These are phyloP conservation scores for Dendrocopos noguchii DNA, from an alignment of 2,113 vertebrate species.

Conservation along the genomic window DNA sequence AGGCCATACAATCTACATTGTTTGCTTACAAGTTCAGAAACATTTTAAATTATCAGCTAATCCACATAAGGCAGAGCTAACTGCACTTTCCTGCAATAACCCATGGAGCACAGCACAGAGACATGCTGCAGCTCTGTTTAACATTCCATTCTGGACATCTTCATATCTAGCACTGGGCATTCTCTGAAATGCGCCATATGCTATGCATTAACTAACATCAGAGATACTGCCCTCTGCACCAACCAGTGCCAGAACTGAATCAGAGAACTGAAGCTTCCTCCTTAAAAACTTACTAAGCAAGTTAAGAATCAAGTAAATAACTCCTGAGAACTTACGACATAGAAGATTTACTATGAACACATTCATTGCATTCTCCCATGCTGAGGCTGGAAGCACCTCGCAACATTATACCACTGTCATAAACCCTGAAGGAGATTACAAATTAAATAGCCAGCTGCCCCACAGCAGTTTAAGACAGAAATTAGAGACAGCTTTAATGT, in stretches of 20 bases:
- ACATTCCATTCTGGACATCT: background rate
- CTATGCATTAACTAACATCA: background rate
- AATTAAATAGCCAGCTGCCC: background rate
- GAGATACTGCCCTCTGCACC: background rate
- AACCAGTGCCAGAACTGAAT: background rate
- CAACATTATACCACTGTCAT: background rate
- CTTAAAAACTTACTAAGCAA: background rate
- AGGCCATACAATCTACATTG: background rate
- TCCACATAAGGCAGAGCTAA: accelerated
- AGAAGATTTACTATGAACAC: background rate
- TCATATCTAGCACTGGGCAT: background rate
- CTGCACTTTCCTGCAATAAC: background rate
- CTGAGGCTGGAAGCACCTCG: background rate
- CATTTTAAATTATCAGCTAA: background rate
- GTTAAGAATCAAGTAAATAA: background rate
- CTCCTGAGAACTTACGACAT: accelerated
- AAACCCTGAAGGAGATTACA: background rate
- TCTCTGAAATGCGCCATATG: background rate
- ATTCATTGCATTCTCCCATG: background rate
- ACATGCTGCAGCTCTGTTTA: background rate
- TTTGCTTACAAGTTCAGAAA: background rate
- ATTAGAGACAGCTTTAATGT: background rate
- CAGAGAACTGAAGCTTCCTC: background rate
- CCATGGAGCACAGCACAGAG: accelerated
- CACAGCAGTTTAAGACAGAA: background rate